phyloP scores from a whole-genome alignment of 1,140 invertebrate genomes.

The Caerostris extrusa region DNA sequence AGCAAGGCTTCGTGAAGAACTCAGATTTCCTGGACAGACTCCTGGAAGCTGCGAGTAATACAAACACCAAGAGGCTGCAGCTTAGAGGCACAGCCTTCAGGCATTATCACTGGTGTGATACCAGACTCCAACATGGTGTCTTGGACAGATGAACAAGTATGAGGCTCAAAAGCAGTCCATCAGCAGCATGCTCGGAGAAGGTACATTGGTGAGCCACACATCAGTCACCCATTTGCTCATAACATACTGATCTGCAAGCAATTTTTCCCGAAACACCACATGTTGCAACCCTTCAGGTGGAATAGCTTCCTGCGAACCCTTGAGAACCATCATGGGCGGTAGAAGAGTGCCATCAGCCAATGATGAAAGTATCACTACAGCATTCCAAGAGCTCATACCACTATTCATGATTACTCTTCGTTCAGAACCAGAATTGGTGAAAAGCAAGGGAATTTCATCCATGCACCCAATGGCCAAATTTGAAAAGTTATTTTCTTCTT shows the following conservation, averaged over 20 bases:
- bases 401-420: slow-evolving; percentile 66
- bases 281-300: neutral
- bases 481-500: slow-evolving; percentile 72
- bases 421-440: slow-evolving; percentile 57
- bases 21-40: slow-evolving; percentile 65
- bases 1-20: neutral
- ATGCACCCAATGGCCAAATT: slow-evolving; percentile 64
- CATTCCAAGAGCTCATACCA: slow-evolving; percentile 72
- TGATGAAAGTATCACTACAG: slow-evolving; percentile 66
- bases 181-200: slow-evolving; percentile 60
- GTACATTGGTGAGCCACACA: slow-evolving; percentile 65
- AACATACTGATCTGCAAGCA: slow-evolving; percentile 48
- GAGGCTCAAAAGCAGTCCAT: slow-evolving; percentile 74
- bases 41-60: slow-evolving; percentile 62
- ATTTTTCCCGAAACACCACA: slow-evolving; percentile 52
- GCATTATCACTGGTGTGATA: slow-evolving; percentile 68
- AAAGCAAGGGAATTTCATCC: slow-evolving; percentile 69
- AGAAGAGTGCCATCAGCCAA: slow-evolving; percentile 65
- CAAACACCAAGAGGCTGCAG: slow-evolving; percentile 67
- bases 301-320: slow-evolving; percentile 7
- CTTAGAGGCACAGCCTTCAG: slow-evolving; percentile 74
- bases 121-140: slow-evolving; percentile 66
- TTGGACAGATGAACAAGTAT: slow-evolving; percentile 43
- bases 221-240: slow-evolving; percentile 49
- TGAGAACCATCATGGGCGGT: slow-evolving; percentile 69